Conservation (phyloP, 2,113 vertebrate genomes). For the Melanerpes formicivorus region DNA sequence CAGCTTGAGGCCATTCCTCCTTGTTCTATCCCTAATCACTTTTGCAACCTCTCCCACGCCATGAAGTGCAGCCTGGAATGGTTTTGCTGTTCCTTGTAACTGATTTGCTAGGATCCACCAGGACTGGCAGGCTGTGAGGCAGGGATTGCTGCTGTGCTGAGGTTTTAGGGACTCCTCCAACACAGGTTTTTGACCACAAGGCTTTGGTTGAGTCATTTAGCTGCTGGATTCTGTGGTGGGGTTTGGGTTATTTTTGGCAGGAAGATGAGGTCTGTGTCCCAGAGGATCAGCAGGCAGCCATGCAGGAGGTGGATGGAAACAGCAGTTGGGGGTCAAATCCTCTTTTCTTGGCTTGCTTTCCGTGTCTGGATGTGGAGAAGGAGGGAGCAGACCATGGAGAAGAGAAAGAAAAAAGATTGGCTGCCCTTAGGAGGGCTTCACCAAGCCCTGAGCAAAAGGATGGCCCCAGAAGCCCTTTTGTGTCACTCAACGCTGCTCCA, state of each 20-base stretch:
- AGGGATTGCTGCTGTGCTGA: accelerated
- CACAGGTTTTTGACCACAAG: accelerated
- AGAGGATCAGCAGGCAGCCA: accelerated
- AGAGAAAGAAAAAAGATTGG: neutral
- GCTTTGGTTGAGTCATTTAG: neutral
- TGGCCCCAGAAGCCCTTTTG: accelerated
- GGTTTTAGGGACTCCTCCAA: neutral
- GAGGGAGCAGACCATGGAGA: neutral
- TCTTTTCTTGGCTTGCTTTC: neutral
- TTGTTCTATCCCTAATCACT: neutral
- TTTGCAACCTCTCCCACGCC: neutral
- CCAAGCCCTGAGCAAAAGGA: neutral
- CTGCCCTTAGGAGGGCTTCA: accelerated
- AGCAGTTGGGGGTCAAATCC: neutral
- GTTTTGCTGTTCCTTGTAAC: accelerated
- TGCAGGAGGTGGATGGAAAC: neutral
- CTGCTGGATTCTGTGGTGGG: accelerated
- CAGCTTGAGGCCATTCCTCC: too few relatives aligned
- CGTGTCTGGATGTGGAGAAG: neutral
- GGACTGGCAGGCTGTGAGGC: accelerated
- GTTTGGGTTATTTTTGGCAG: accelerated
- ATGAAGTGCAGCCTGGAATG: accelerated
- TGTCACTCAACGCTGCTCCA: accelerated
- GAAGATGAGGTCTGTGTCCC: neutral
- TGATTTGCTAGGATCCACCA: neutral